Conservation (phyloP, 2,113 vertebrate species). For the Oreochromis spilurus region DNA sequence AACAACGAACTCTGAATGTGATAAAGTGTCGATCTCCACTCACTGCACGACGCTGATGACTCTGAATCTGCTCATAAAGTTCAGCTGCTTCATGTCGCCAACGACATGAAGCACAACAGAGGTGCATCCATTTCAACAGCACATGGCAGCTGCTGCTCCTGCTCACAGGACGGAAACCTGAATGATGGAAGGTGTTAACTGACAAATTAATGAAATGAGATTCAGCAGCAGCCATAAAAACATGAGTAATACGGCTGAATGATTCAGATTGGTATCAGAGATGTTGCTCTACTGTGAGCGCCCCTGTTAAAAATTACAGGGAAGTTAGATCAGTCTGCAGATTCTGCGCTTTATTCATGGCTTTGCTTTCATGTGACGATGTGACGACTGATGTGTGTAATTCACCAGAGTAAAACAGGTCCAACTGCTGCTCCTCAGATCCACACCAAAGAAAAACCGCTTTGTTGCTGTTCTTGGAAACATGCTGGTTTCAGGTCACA, state of each 20-base stretch:
- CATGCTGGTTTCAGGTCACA: neutral
- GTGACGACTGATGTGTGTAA: neutral
- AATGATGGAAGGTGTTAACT: neutral
- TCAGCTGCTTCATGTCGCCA: accelerated
- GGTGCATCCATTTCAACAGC: neutral
- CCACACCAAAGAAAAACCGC: neutral
- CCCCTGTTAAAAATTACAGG: neutral
- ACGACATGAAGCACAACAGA: accelerated
- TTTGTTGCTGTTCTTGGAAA: neutral
- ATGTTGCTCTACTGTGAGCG: neutral
- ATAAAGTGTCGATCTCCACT: accelerated
- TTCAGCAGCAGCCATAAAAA: neutral
- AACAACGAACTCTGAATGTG: neutral
- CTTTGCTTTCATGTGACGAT: neutral
- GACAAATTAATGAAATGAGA: neutral
- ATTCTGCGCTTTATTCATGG: neutral
- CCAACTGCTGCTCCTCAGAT: accelerated
- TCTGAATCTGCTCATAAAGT: neutral
- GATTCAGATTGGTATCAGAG: neutral
- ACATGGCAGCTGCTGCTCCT: neutral
- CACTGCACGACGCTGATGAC: neutral
- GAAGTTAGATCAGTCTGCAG: neutral
- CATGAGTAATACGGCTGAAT: neutral
- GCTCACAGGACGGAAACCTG: neutral
- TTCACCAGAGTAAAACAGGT: neutral